Evolutionary conservation across 2,888 invertebrate species (phyloP).

Genomic region (Brachyopa scutellaris): DNA sequence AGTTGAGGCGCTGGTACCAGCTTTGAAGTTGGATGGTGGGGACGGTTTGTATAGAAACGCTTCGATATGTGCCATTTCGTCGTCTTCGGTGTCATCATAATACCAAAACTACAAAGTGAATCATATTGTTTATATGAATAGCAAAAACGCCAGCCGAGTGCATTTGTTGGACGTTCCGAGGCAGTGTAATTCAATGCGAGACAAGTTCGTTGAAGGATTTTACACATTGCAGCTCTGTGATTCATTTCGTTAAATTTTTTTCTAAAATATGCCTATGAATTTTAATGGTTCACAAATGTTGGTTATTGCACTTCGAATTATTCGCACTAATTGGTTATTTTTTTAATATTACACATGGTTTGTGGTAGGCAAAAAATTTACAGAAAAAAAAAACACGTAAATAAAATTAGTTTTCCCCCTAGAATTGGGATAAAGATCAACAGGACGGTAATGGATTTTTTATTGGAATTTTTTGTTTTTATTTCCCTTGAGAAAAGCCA

Average conservation of each 20-base stretch:
- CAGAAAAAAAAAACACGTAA: too few species aligned
- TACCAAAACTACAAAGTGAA: slow-evolving; percentile 15
- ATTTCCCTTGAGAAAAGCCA: neutral
- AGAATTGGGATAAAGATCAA: slow-evolving; percentile 11
- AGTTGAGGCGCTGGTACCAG: slow-evolving; percentile 79
- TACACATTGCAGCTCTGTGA: slow-evolving; percentile 37
- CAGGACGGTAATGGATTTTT: neutral
- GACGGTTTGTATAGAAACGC: too few species aligned
- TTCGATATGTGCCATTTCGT: slow-evolving; percentile 7
- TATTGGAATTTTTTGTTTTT: slow-evolving; percentile 3
- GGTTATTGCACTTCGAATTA: neutral
- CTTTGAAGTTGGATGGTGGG: slow-evolving; percentile 48
- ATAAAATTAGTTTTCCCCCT: too few species aligned
- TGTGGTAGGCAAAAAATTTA: too few species aligned
- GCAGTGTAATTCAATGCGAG: slow-evolving; percentile 6
- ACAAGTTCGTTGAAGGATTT: slow-evolving; percentile 55
- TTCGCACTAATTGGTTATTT: too few species aligned
- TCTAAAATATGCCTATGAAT: neutral
- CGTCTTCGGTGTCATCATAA: slow-evolving; percentile 21
- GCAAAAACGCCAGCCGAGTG: neutral
- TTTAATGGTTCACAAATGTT: neutral
- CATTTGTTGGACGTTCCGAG: slow-evolving; percentile 11
- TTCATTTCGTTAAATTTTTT: slow-evolving; percentile 35
- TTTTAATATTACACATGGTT: too few species aligned
- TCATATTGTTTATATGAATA: slow-evolving; percentile 18